A percentile compares a stretch with the other conserved stretches of the same genome.
Evolutionary conservation across 2,113 vertebrate genomes (phyloP).

Genomic region (Patagioenas fasciata): DNA sequence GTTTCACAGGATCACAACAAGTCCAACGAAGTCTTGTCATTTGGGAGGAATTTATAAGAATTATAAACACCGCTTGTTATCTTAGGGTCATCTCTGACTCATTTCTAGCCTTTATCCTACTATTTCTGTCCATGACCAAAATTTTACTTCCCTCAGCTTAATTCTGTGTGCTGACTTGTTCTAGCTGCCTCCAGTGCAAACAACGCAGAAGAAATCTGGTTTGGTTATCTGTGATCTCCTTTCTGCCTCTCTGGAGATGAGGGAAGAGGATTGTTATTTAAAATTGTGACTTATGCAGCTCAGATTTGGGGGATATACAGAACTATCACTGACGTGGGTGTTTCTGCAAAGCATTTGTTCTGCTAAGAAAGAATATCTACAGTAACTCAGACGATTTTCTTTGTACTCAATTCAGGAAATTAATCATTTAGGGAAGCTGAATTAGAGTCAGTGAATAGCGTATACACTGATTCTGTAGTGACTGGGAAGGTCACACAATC

Average conservation of each 20-base stretch:
- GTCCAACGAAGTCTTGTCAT: conserved; percentile 13
- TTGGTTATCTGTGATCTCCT: background rate
- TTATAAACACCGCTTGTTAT: conserved; percentile 45
- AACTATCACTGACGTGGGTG: background rate
- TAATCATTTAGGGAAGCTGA: background rate
- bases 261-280: background rate
- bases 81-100: conserved; percentile 55
- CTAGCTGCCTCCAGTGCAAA: conserved; percentile 13
- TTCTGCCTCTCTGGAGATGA: background rate
- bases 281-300: background rate
- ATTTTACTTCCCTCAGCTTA: conserved; percentile 24
- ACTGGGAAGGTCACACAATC: background rate
- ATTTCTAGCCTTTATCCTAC: conserved; percentile 39
- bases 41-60: conserved; percentile 51
- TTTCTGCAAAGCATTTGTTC: background rate
- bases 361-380: background rate
- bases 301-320: background rate
- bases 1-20: background rate
- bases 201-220: background rate
- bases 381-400: background rate
- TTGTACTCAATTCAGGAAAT: background rate
- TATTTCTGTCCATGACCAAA: background rate
- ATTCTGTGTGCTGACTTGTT: conserved; percentile 27
- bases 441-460: background rate
- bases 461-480: background rate